A percentile compares a stretch with the other conserved stretches of the same genome.
These are phyloP conservation scores for Lophotriccus pileatus DNA, from an alignment of 2,797 vertebrate species.

Conservation along the genomic window DNA sequence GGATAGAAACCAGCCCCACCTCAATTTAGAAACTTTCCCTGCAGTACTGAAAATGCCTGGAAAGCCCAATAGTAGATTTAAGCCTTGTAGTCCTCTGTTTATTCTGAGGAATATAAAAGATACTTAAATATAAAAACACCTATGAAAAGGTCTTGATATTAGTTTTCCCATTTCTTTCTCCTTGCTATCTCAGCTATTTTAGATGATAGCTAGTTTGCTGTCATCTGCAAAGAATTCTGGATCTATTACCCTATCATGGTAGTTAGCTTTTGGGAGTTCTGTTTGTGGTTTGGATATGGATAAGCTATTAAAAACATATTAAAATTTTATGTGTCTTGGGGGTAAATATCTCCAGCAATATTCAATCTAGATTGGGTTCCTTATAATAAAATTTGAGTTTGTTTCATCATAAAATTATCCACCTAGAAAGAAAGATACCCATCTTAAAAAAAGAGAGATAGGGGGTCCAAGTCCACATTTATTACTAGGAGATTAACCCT, in stretches of 20 bases:
- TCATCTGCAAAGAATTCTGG: not conserved
- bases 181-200: not conserved
- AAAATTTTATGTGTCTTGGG: not conserved
- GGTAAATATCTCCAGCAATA: not conserved
- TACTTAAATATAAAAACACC: not conserved
- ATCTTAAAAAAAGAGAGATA: not conserved
- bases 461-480: rapidly evolving
- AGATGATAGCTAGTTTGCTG: not conserved
- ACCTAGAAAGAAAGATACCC: not conserved
- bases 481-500: not conserved
- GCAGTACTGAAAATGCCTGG: not conserved
- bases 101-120: not conserved
- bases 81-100: not conserved
- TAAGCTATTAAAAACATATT: not conserved
- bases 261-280: not conserved
- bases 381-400: not conserved
- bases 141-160: not conserved
- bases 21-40: not conserved
- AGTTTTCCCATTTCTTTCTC: not conserved
- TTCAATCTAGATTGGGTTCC: not conserved
- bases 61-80: not conserved
- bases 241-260: not conserved
- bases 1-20: not conserved
- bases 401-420: not conserved
- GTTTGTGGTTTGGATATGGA: conserved; percentile 4